Percentiles rank a stretch among this genome's conserved stretches.
Conservation (phyloP, 2,888 invertebrate genomes). For the Rugalucina vietnamica region DNA sequence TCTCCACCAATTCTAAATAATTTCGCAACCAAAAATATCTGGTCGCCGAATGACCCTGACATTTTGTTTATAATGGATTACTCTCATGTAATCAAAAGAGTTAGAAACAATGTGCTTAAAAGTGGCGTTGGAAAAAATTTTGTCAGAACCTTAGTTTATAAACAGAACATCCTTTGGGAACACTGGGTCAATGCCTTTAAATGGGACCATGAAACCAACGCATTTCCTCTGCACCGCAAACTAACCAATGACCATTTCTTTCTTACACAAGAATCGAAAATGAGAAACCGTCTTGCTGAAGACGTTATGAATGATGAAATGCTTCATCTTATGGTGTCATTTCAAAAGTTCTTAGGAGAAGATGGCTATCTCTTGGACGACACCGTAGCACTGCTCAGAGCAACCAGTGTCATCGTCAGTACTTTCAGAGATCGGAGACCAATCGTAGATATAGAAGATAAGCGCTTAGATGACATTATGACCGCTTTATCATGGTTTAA, state of each 20-base stretch:
- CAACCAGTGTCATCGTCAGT: constrained; percentile 19
- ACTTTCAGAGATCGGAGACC: constrained; percentile 22
- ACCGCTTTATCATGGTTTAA: constrained; percentile 6
- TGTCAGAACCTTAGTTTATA: background rate
- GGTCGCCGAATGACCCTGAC: constrained; percentile 14
- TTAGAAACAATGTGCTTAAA: constrained; percentile 12
- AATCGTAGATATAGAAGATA: constrained; percentile 12
- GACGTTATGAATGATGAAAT: background rate
- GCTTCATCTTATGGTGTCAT: constrained; percentile 13
- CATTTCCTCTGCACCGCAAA: constrained; percentile 14
- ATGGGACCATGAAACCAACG: constrained; percentile 27
- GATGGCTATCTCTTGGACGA: constrained; percentile 1
- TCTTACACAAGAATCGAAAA: constrained; percentile 26
- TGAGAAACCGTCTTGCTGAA: constrained; percentile 20
- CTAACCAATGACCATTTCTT: constrained; percentile 16
- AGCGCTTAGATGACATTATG: background rate
- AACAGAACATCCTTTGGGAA: background rate
- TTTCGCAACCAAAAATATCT: constrained; percentile 20
- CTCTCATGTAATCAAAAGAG: constrained; percentile 23
- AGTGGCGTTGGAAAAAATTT: constrained; percentile 7
- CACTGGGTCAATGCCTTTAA: constrained; percentile 17
- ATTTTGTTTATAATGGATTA: constrained; percentile 19
- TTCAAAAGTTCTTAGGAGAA: constrained; percentile 14
- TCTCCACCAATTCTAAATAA: background rate
- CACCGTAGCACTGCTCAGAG: constrained; percentile 1